Base-by-base conservation (phyloP, 1,140 invertebrate genomes). In the Bombus terrestris region DNA sequence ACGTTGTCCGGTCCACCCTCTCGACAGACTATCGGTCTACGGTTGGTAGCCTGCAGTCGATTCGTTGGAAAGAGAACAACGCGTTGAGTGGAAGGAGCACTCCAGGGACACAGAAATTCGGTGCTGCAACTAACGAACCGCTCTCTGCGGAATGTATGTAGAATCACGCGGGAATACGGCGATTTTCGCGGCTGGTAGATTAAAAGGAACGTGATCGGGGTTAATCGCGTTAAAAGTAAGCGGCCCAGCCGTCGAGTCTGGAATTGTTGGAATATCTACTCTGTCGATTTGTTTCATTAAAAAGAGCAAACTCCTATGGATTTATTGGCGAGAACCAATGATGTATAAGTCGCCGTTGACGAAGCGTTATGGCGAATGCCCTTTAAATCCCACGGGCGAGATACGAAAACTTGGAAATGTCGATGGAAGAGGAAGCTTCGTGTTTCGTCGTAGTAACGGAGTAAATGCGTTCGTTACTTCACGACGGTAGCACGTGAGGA, bases 381-480 rank as follows among this genome's bases (percentile, higher is more conserved):
- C 78, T 73, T 73, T 25, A 43, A 81, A 66, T 68, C 43, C 76
- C 68, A 62, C 39, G 43, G 64, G 78, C 39, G 59, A 78, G 76
- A 81, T 89, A 76, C 74, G 39, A 8, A 62, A 37, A 2, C 18
- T 13, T 64, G 37, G 25, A 68, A 75, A 39, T 39, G 64, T 81
- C 79, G 79, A 57, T 25, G 37, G 39, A 73, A 68, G 59, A 85
- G 57, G 25, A 39, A 39, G 18, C 75, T 68, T 68, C 43, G 69
- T 74, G 78, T 53, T 90, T n/a, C 43, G 64, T 39, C 71, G 64
- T 22, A 18, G 8, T 35, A 39, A 57, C 57, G 32, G 66, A 85
- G 81, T 62, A 88, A 91, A 90, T 88, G 89, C 71, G 76, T 41
- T 83, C 76, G 85, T 81, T 87, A 80, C 62, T 90, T 87, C 72